Evolutionary conservation across 2,888 invertebrate species (phyloP), one percentile per base, ranked within the genome.

Genomic region (Heteropelma amictum): DNA sequence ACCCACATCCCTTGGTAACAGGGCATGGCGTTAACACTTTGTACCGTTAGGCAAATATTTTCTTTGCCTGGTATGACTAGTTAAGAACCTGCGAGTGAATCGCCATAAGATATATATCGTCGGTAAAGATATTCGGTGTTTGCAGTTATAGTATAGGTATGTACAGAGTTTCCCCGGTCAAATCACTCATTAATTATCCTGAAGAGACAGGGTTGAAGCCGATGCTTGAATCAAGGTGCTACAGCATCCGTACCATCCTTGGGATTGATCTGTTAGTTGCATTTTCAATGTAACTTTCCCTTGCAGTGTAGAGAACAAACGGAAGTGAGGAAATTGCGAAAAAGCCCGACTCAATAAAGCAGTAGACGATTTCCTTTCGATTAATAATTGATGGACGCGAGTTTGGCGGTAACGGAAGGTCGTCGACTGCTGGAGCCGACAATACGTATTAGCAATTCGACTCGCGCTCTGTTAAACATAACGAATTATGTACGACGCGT

Each of bases 61-160:
- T 54, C 63, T 51, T 60, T 53, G 35, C 56, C 26, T 60, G 40
- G 30, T 33, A 33, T 42, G 30, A 42, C 42, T 33, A n/a, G 33
- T 40, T 12, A 56, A 51, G 35, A 51, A 67, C 61, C 72, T 63
- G 73, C 54, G 61, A 68, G 63, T 49, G 64, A 73, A 73, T 64
- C 51, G 8, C 28, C 56, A 42, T 45, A 8, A 38, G 28, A 64
- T 49, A 64, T 73, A 56, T 56, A 56, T 58, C 33, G 58, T 21
- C 12, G 28, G 19, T 7, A 35, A 10, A 21, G 6, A 47, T 61
- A n/a, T n/a, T n/a, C n/a, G n/a, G n/a, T n/a, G n/a, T n/a, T n/a
- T n/a, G n/a, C n/a, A n/a, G n/a, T n/a, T n/a, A n/a, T n/a, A n/a
- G n/a, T n/a, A n/a, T n/a, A n/a, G n/a, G n/a, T n/a, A n/a, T n/a